A percentile compares a stretch with the other conserved stretches of the same genome.
Conservation (phyloP, 2,797 vertebrate genomes). For the Agapornis canus region DNA sequence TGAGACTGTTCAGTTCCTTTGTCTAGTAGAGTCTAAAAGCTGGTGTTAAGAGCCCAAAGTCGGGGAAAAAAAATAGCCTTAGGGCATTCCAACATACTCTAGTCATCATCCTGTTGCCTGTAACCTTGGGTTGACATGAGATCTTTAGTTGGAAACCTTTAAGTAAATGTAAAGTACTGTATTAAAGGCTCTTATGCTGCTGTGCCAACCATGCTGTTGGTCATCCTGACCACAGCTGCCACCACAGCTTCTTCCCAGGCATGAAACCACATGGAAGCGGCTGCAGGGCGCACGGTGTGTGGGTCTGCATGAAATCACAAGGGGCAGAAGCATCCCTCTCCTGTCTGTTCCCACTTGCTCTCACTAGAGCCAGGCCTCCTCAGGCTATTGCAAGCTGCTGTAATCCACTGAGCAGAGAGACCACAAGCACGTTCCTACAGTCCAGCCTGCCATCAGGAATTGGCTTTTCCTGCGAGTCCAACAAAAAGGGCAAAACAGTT, state of each 20-base stretch:
- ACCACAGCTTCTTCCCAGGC: not conserved
- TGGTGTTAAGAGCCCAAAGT: conserved; percentile 42
- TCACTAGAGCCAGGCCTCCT: not conserved
- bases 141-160: conserved; percentile 20
- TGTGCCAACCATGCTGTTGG: not conserved
- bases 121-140: conserved; percentile 23
- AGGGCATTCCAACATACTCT: conserved; percentile 17
- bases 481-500: rapidly evolving
- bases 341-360: not conserved
- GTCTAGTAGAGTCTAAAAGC: conserved; percentile 17
- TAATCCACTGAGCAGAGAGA: not conserved
- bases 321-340: not conserved
- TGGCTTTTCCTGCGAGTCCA: not conserved
- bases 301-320: not conserved
- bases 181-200: not conserved
- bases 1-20: conserved; percentile 20
- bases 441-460: not conserved
- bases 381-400: not conserved
- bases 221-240: not conserved
- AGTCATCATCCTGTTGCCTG: conserved; percentile 28
- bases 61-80: conserved; percentile 21
- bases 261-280: rapidly evolving
- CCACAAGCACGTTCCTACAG: rapidly evolving
- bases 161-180: not conserved
- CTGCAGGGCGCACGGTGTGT: not conserved